Evolutionary conservation across 2,888 invertebrate species (phyloP), one percentile per base, ranked within the genome.

Genomic region (Villa cingulata): DNA sequence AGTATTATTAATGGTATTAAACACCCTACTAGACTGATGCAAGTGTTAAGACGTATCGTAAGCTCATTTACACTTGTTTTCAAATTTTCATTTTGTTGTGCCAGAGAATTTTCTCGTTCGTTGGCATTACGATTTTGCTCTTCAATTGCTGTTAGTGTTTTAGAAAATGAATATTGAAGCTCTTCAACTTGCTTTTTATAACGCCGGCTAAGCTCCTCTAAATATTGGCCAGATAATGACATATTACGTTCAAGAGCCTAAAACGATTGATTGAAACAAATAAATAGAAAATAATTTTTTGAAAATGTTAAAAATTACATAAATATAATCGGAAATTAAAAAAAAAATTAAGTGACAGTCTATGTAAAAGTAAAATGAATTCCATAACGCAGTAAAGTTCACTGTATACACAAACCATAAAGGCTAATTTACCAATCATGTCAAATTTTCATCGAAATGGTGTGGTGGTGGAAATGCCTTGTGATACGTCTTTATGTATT

Each of bases 141-240:
- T 49, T 75, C 76, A 72, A 85, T 75, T 43, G 81, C 77, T 20
- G 75, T 72, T 32, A 88, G 75, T 0, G 87, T 86, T 58, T 85
- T 85, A 56, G 87, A 84, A 56, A 90, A 76, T 4, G 86, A 78
- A 56, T 80, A 77, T 65, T 92, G 90, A 79, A 94, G 83, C 61
- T 95, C 95, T 67, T 96, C 95, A 43, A 94, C 92, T 72, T 96
- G 95, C 58, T 88, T 90, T 64, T 92, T 92, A 71, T 96, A 97
- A 16, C 94, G 77, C 48, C 87, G 80, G 68, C 95, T 95, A 56
- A 98, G 72, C 65, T 97, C 96, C 66, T 96, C 96, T 55, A 98
- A 73, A 67, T 97, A 98, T 67, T 95, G 92, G 51, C 89, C 87
- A 55, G 94, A 95, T 37, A 98, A 74, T 15, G 95, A 94, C 82